Conservation (phyloP, 2,113 vertebrate species). For the Ammodytes dubius region DNA sequence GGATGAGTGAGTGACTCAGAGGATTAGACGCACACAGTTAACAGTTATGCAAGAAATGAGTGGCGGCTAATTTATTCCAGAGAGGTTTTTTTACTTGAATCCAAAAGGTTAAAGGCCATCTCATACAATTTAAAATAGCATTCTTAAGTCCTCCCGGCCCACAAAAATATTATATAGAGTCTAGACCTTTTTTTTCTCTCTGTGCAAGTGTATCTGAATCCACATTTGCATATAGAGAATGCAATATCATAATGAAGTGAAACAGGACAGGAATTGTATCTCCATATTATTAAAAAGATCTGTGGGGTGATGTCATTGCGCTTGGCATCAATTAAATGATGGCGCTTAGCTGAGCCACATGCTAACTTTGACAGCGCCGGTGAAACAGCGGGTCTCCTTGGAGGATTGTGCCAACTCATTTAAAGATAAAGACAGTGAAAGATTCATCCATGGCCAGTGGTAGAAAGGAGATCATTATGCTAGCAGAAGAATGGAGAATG, state of each 20-base stretch:
- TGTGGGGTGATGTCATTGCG: conserved; percentile 71
- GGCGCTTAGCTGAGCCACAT: conserved; percentile 72
- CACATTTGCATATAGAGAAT: conserved; percentile 65
- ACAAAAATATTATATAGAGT: conserved; percentile 50
- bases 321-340: conserved; percentile 76
- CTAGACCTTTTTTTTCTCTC: conserved; percentile 28
- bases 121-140: conserved; percentile 73
- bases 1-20: conserved; percentile 29
- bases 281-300: conserved; percentile 73
- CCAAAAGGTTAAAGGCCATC: conserved; percentile 68
- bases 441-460: conserved; percentile 66
- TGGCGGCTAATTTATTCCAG: conserved; percentile 67
- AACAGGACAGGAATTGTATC: conserved; percentile 63
- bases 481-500: conserved; percentile 62
- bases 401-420: conserved; percentile 65
- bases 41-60: conserved; percentile 42
- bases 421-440: conserved; percentile 79
- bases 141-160: conserved; percentile 44
- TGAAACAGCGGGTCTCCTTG: conserved; percentile 60
- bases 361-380: conserved; percentile 68
- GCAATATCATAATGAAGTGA: conserved; percentile 65
- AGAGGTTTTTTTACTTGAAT: conserved; percentile 55
- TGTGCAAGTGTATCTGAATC: conserved; percentile 34
- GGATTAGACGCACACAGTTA: conserved; percentile 45
- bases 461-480: conserved; percentile 66